Base-by-base conservation (phyloP, 2,888 invertebrate genomes). In the Cryptosula pallasiana region DNA sequence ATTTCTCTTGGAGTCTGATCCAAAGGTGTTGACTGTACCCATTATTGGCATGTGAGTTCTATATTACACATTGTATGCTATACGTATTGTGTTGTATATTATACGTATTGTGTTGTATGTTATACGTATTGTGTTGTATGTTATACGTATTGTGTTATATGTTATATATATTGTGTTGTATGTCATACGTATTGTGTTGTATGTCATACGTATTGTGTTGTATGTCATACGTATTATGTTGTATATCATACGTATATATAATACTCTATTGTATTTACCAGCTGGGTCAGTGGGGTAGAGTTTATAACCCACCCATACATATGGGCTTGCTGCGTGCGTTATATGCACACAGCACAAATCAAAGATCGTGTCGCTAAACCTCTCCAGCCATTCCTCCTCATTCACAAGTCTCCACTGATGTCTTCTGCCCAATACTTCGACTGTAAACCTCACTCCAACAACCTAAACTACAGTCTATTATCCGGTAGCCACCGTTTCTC, bases 41-140 rank as follows among this genome's bases (percentile, higher is more conserved):
- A 74, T 84, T 25, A 81, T 84, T 71, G 84, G 84, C 71, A 81
- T 84, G 84, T 83, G 78, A 81, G 83, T 82, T 16, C 32, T 45
- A 5, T 45, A 45, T 45, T 45, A n/a, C n/a, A n/a, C n/a, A n/a
- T n/a, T n/a, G n/a, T n/a, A n/a, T n/a, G n/a, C n/a, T n/a, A n/a
- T n/a, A n/a, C n/a, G n/a, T n/a, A n/a, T n/a, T n/a, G n/a, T n/a
- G n/a, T n/a, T n/a, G n/a, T n/a, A n/a, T n/a, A n/a, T n/a, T n/a
- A n/a, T n/a, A n/a, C n/a, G n/a, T n/a, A n/a, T n/a, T n/a, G n/a
- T n/a, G n/a, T n/a, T n/a, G n/a, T n/a, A n/a, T n/a, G n/a, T n/a
- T n/a, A n/a, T n/a, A n/a, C n/a, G n/a, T n/a, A n/a, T n/a, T n/a
- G n/a, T n/a, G n/a, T n/a, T n/a, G n/a, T n/a, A n/a, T n/a, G n/a